Evolutionary conservation across 2,113 vertebrate genomes (phyloP), one percentile per base, ranked within the genome.

Genomic region (Myodes glareolus): DNA sequence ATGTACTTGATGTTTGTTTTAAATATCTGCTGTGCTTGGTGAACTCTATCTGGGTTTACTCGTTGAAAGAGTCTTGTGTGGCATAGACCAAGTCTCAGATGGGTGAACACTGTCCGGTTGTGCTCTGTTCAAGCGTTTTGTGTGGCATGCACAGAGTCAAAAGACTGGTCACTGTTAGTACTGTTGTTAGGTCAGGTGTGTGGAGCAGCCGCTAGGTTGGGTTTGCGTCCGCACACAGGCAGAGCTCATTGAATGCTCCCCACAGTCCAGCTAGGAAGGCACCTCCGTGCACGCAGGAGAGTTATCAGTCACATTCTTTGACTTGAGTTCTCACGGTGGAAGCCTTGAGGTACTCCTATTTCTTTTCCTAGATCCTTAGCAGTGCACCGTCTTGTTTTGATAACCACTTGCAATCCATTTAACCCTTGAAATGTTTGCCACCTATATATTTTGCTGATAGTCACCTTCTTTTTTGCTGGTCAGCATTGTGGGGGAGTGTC

Each of bases 391-490:
- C 67, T 78, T 73, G n/a, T 90, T 84, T 96, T 72, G 82, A 94
- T 68, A 78, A 82, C 75, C 55, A 67, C n/a, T 73, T 70, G 14
- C 5, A 39, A 72, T 70, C 55, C 80, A 39, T 93, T 70, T 92
- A 65, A 86, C 73, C 68, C 50, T n/a, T 77, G 55, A 77, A 86
- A 52, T 3, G 45, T 73, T 89, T 92, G 89, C 14, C 78, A 45
- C 72, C 50, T 88, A 84, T 87, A 91, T 88, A 89, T 85, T 96
- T 92, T 89, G 58, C 76, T 86, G 86, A 89, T n/a, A 27, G 31
- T 31, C 58, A 27, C 73, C 73, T 96, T 61, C 58, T 75, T 39
- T 47, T 39, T 47, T 85, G 90, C 70, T 36, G 78, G 63, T 81
- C 45, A 94, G 42, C 12, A 39, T 80, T n/a, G 9, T 85, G 82